Evolutionary conservation across 2,797 vertebrate species (phyloP).

Genomic region (Anisognathus igniventris): DNA sequence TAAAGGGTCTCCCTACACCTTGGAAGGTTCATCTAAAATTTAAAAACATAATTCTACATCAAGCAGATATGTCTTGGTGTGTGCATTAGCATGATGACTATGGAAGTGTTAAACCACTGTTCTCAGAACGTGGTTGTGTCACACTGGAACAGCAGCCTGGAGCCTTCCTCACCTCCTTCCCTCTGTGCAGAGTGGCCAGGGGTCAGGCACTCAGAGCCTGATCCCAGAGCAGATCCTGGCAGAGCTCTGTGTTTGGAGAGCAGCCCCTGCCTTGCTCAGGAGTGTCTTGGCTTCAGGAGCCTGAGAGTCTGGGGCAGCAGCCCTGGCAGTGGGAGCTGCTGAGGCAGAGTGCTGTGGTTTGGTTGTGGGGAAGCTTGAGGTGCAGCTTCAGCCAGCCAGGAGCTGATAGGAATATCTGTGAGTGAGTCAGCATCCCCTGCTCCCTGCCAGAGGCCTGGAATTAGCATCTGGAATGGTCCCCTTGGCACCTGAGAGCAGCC

Average conservation of each 20-base stretch:
- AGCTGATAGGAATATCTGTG: not conserved
- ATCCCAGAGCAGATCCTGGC: not conserved
- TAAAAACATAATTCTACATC: not conserved
- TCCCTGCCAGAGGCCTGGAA: not conserved
- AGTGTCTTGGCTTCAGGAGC: not conserved
- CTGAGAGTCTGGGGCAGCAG: not conserved
- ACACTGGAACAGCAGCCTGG: not conserved
- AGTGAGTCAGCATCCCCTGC: not conserved
- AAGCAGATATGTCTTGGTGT: not conserved
- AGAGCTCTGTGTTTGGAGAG: not conserved
- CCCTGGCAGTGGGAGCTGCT: not conserved
- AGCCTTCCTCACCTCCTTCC: not conserved
- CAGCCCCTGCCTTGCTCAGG: not conserved
- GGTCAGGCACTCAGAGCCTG: not conserved
- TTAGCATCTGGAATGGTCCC: not conserved
- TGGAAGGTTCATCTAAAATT: not conserved
- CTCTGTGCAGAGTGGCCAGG: accelerated
- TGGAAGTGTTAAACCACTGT: not conserved
- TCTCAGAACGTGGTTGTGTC: not conserved
- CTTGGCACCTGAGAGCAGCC: not conserved
- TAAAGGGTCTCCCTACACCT: not conserved
- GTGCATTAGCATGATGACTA: not conserved
- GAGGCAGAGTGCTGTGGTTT: accelerated
- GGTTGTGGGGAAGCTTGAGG: not conserved
- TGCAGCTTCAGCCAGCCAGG: not conserved